Base-by-base conservation (phyloP, 2,113 vertebrate species). In the Tychaedon coryphoeus region DNA sequence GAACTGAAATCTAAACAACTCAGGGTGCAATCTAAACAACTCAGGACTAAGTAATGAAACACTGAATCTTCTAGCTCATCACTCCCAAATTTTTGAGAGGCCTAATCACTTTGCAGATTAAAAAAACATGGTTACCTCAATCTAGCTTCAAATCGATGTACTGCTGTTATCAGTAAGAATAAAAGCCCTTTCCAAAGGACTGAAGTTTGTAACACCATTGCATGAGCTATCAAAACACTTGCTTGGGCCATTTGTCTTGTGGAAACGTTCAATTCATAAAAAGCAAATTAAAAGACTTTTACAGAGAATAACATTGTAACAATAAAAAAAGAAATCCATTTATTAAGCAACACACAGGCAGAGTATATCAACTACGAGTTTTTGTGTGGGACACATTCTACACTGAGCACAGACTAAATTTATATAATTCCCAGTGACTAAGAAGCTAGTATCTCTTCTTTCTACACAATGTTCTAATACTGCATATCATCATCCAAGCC, bases 391-490 rank as follows among this genome's bases (percentile, higher is more conserved):
- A 17, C 23, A 71, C 42, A 61, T n/a, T 47, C 50, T 34, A 38
- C 20, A 22, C 19, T 19, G 38, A 82, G 43, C 34, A 28, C 23
- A 31, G 42, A 43, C 33, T 53, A 42, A 65, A 72, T 82, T 87
- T 66, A 47, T 58, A 74, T 69, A 26, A 89, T 70, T 76, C 73
- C 47, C 70, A 66, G 73, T 93, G 71, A 90, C 70, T 95, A 92
- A 91, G 67, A 69, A 87, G 71, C 24, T 48, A 75, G 40, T 43
- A 33, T 23, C 70, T 72, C 57, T 47, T 82, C 51, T 56, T 86
- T 82, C 58, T 40, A 86, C 66, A 94, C 50, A 74, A 53, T 72
- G 71, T 86, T 76, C 70, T 88, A 94, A 90, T 90, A 92, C 23
- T 42, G 61, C 58, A 90, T 45, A 31, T 3, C 58, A 87, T 79